Percentiles rank a stretch among this genome's conserved stretches.
Evolutionary conservation across 2,888 invertebrate species (phyloP).

Genomic region (Drosophila bunnanda): DNA sequence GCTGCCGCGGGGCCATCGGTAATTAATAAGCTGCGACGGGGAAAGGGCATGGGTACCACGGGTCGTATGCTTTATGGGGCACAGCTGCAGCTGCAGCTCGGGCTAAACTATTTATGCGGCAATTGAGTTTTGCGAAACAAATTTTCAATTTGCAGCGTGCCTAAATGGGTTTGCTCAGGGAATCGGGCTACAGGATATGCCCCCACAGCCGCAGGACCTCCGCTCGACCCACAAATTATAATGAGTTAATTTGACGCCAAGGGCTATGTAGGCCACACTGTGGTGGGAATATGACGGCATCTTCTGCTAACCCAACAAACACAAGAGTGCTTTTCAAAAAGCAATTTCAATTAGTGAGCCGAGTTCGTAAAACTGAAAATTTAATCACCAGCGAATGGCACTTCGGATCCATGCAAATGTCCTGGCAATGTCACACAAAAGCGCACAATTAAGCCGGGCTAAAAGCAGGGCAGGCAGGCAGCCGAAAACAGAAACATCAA

Average conservation of each 20-base stretch:
- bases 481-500: constrained; percentile 39
- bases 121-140: constrained; percentile 60
- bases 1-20: constrained; percentile 43
- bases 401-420: constrained; percentile 49
- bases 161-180: constrained; percentile 8
- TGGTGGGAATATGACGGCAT: constrained; percentile 51
- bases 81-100: constrained; percentile 36
- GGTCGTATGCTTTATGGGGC: constrained; percentile 45
- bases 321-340: constrained; percentile 68
- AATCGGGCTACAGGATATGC: neutral
- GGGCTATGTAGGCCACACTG: constrained; percentile 21
- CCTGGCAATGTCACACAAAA: constrained; percentile 54
- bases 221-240: constrained; percentile 65
- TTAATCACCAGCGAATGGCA: constrained; percentile 66
- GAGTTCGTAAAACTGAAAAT: constrained; percentile 63
- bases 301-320: constrained; percentile 47
- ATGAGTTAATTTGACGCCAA: constrained; percentile 74
- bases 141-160: constrained; percentile 60
- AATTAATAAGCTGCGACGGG: constrained; percentile 57
- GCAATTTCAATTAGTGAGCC: constrained; percentile 74
- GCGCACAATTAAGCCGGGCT: constrained; percentile 62
- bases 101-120: constrained; percentile 66
- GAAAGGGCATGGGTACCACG: neutral
- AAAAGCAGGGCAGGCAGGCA: constrained; percentile 30
- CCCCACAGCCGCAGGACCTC: neutral